Evolutionary conservation across 2,113 vertebrate genomes (phyloP).

Genomic region (Bufo bufo): DNA sequence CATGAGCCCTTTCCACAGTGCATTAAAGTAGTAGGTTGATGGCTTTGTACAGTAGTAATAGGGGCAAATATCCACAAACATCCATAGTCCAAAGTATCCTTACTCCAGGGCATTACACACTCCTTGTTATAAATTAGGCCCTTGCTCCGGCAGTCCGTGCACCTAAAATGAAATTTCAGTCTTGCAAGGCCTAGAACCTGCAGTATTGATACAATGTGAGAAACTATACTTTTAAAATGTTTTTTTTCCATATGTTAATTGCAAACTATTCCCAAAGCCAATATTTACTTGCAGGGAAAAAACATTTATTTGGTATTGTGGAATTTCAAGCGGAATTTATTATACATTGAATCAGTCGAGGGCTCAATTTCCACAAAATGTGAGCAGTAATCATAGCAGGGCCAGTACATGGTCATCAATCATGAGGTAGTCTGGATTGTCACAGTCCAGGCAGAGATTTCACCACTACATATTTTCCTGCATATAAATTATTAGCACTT

Average conservation of each 20-base stretch:
- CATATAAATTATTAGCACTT: background rate
- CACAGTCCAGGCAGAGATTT: background rate
- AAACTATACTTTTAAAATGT: no score
- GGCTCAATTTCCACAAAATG: background rate
- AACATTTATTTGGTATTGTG: background rate
- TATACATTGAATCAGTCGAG: background rate
- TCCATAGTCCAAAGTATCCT: no score
- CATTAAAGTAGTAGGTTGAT: no score
- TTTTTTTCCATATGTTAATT: background rate
- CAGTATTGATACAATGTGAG: no score
- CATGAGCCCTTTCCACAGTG: no score
- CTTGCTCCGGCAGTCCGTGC: no score
- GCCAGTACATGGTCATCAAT: background rate
- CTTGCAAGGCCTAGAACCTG: no score
- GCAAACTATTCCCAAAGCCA: background rate
- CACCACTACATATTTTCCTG: background rate
- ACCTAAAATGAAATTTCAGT: no score
- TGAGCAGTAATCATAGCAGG: background rate
- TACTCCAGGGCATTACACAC: no score
- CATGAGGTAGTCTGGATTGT: background rate
- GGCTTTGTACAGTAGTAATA: no score
- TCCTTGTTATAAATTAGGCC: no score
- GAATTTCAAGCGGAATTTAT: background rate
- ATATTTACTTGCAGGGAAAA: background rate
- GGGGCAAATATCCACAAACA: no score